Evolutionary conservation across 2,113 vertebrate species (phyloP).

Genomic region (Cyanistes caeruleus): DNA sequence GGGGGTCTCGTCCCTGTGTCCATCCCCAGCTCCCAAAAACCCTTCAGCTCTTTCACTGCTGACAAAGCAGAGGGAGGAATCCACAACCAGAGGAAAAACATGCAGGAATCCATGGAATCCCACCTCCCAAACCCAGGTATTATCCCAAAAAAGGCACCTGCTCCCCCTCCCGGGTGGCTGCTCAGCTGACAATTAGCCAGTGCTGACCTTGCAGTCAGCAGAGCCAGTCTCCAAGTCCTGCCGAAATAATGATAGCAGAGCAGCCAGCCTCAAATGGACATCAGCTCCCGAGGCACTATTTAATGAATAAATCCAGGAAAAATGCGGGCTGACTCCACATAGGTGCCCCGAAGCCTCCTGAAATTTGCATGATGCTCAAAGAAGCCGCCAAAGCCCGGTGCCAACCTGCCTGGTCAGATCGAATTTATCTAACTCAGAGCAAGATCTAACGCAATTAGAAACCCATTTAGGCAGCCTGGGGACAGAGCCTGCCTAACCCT

Average conservation of each 20-base stretch:
- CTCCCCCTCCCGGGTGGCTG: background rate
- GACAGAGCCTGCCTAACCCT: slow-evolving; percentile 37
- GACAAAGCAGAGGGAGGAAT: background rate
- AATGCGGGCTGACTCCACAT: slow-evolving; percentile 47
- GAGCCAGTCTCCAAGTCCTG: slow-evolving; percentile 14
- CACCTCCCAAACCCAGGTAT: background rate
- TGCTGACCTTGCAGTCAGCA: slow-evolving; percentile 50
- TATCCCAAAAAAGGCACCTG: background rate
- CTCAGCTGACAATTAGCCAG: background rate
- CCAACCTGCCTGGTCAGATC: slow-evolving; percentile 63
- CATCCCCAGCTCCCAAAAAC: background rate
- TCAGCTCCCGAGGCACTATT: slow-evolving; percentile 34
- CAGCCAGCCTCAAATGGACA: slow-evolving; percentile 53
- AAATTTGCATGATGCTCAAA: slow-evolving; percentile 63
- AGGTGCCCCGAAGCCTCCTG: slow-evolving; percentile 58
- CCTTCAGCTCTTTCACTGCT: background rate
- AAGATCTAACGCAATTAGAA: slow-evolving; percentile 59
- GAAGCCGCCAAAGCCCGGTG: slow-evolving; percentile 47
- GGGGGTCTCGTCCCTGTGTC: background rate
- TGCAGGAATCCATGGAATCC: background rate
- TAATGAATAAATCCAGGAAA: slow-evolving; percentile 52
- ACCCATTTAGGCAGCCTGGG: slow-evolving; percentile 55
- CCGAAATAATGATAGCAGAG: slow-evolving; percentile 42
- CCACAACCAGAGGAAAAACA: background rate
- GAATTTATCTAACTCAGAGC: slow-evolving; percentile 59